Percentiles rank a stretch among this genome's conserved stretches.
Evolutionary conservation across 2,888 invertebrate species (phyloP).

Genomic region (Clunio marinus): DNA sequence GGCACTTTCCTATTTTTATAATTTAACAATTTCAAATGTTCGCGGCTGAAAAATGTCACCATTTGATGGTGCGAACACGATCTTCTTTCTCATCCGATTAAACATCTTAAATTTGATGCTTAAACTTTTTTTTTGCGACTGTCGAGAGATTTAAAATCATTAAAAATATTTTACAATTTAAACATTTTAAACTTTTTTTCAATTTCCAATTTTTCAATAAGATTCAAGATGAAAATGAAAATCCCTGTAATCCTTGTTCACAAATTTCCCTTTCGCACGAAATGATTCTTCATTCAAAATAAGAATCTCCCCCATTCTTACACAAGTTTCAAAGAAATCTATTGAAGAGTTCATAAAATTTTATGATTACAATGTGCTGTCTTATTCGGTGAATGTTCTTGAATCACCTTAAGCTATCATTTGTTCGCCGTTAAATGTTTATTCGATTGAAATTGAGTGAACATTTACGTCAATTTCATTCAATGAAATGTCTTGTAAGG

Average conservation of each 20-base stretch:
- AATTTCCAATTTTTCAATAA: background rate
- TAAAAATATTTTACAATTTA: conserved; percentile 21
- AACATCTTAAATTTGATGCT: conserved; percentile 27
- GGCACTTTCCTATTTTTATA: background rate
- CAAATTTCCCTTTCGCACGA: background rate
- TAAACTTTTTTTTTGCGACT: background rate
- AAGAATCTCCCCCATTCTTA: background rate
- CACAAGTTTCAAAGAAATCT: background rate
- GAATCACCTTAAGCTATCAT: conserved; percentile 7
- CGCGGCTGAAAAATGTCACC: conserved; percentile 8
- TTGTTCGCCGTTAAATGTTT: conserved; percentile 7
- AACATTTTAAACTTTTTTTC: conserved; percentile 4
- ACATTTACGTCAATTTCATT: conserved; percentile 38
- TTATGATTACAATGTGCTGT: conserved; percentile 20
- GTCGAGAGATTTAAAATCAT: conserved; percentile 1
- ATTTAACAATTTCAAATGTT: too few species aligned
- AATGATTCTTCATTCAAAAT: background rate
- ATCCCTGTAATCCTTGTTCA: background rate
- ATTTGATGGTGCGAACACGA: background rate
- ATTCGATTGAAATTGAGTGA: conserved; percentile 27
- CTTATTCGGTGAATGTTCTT: background rate
- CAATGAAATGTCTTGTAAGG: conserved; percentile 16
- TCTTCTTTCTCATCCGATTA: conserved; percentile 28
- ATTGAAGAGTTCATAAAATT: conserved; percentile 38
- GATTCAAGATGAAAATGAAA: background rate